Percentiles rank a stretch among this genome's conserved stretches.
Conservation (phyloP, 1,140 invertebrate genomes). For the Drosophila bifasciata region DNA sequence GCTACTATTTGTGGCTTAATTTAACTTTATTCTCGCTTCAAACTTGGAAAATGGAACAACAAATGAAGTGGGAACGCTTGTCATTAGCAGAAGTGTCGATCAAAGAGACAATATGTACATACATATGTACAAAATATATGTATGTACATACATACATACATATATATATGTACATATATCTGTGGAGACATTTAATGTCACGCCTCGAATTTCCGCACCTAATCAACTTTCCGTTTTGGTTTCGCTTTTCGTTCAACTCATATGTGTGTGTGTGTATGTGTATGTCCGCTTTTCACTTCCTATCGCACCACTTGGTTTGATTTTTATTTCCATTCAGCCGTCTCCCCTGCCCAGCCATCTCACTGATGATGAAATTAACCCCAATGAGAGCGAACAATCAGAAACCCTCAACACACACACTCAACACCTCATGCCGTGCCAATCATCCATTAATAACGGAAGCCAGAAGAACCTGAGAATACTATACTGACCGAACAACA, state of each 20-base stretch:
- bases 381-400: constrained; percentile 10
- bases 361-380: no score
- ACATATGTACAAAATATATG: no score
- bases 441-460: constrained; percentile 73
- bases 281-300: constrained; percentile 71
- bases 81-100: constrained; percentile 33
- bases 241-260: constrained; percentile 41
- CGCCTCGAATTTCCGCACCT: constrained; percentile 57
- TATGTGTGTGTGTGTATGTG: constrained; percentile 11
- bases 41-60: neutral
- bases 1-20: constrained; percentile 7
- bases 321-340: constrained; percentile 26
- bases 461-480: no score
- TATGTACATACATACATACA: no score
- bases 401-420: constrained; percentile 3
- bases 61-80: neutral
- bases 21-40: neutral
- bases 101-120: neutral
- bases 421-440: constrained; percentile 72
- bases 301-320: constrained; percentile 54
- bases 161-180: no score
- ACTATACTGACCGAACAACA: no score
- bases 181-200: constrained; percentile 42
- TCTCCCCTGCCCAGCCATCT: no score
- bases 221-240: constrained; percentile 49